Percentiles rank a stretch among this genome's conserved stretches.
These are phyloP conservation scores for Condylura cristata DNA, from an alignment of 2,113 vertebrate genomes.

Conservation along the genomic window DNA sequence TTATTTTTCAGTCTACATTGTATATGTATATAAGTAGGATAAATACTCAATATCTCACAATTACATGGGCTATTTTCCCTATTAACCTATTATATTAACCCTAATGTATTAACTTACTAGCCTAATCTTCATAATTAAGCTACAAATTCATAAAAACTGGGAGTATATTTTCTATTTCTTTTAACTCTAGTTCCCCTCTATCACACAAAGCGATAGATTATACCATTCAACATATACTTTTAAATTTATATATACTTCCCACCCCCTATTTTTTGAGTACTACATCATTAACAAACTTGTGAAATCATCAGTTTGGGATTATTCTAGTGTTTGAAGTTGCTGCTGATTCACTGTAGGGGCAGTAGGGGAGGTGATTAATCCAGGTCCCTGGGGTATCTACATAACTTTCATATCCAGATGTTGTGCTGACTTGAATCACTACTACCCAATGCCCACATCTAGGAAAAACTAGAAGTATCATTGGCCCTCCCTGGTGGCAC, in stretches of 20 bases:
- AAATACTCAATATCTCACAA: neutral
- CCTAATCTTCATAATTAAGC: neutral
- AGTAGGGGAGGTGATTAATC: conserved; percentile 24
- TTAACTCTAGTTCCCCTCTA: neutral
- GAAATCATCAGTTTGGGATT: neutral
- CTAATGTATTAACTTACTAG: neutral
- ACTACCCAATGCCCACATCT: neutral
- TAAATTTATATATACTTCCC: neutral
- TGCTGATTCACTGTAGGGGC: neutral
- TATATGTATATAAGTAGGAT: neutral
- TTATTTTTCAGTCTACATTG: neutral
- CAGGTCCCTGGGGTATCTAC: neutral
- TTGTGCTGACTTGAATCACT: conserved; percentile 9
- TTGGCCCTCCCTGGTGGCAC: too few relatives aligned
- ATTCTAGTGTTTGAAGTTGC: neutral
- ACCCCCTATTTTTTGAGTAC: neutral
- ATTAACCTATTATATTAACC: neutral
- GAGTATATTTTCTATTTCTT: neutral
- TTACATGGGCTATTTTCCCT: neutral
- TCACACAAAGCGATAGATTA: neutral
- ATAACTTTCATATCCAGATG: conserved; percentile 23
- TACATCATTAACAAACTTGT: conserved; percentile 7
- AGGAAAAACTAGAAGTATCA: neutral
- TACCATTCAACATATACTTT: neutral
- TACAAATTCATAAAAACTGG: neutral